A percentile compares a stretch with the other conserved stretches of the same genome.
phyloP scores from a whole-genome alignment of 64 coral and sea anemone species.

The Montipora cactus region DNA sequence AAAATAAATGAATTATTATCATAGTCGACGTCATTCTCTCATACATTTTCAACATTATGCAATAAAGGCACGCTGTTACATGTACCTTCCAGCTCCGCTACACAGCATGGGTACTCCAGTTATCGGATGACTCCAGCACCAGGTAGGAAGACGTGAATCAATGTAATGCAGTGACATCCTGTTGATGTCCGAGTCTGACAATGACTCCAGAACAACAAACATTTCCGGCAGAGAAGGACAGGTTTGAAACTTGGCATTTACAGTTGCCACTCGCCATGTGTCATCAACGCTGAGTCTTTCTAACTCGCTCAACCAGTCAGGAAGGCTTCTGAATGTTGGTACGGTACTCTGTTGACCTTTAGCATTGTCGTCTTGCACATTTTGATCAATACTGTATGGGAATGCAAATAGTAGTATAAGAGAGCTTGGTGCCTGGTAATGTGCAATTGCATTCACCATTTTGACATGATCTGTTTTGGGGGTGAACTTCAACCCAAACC shows the following conservation, averaged over 20 bases:
- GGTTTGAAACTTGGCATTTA: constrained; percentile 86
- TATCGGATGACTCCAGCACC: constrained; percentile 96
- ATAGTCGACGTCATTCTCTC: too few relatives aligned
- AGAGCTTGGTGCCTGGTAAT: constrained; percentile 89
- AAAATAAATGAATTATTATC: too few relatives aligned
- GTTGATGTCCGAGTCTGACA: constrained; percentile 93
- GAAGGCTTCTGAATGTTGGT: constrained; percentile 79
- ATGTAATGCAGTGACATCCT: constrained; percentile 94
- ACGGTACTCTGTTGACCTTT: constrained; percentile 25
- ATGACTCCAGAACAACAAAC: constrained; percentile 81
- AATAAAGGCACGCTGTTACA: not conserved
- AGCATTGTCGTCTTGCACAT: not conserved
- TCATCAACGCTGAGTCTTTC: constrained; percentile 84
- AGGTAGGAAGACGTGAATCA: constrained; percentile 87
- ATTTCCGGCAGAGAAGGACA: constrained; percentile 77
- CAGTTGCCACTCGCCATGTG: constrained; percentile 92
- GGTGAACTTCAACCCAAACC: constrained; percentile 96
- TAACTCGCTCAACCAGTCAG: constrained; percentile 92
- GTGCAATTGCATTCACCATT: constrained; percentile 89
- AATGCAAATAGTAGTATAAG: constrained; percentile 90
- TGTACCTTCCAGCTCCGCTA: constrained; percentile 85
- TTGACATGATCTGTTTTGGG: constrained; percentile 62
- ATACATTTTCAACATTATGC: too few relatives aligned
- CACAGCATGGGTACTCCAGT: constrained; percentile 90
- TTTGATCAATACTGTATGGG: constrained; percentile 56